Evolutionary conservation across 2,888 invertebrate genomes (phyloP).

Genomic region (Dryomyza anilis): DNA sequence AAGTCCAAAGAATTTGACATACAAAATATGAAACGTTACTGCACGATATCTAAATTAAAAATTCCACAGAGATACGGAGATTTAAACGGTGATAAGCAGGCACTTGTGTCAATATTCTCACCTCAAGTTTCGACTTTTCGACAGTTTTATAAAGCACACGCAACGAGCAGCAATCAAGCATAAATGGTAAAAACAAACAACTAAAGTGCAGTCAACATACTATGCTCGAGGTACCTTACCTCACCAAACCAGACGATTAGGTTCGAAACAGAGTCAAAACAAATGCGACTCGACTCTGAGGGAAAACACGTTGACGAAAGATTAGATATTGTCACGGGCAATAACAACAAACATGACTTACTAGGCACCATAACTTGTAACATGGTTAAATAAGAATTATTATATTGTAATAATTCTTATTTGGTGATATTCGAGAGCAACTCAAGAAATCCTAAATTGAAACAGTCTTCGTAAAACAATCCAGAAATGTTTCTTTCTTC

Average conservation of each 20-base stretch:
- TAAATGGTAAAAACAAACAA: not conserved
- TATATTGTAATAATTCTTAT: too few relatives aligned
- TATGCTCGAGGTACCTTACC: not conserved
- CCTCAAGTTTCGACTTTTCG: not conserved
- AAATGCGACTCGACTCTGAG: not conserved
- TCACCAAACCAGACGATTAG: not conserved
- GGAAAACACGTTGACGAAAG: not conserved
- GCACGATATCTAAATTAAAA: too few relatives aligned
- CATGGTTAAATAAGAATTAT: too few relatives aligned
- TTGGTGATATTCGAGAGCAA: too few relatives aligned
- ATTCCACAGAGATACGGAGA: not conserved
- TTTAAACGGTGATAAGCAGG: conserved; percentile 5
- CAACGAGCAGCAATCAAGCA: not conserved
- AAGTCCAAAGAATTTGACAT: too few relatives aligned
- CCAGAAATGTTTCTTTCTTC: too few relatives aligned
- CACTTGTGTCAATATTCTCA: conserved; percentile 30
- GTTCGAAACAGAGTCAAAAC: conserved; percentile 18
- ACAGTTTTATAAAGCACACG: not conserved
- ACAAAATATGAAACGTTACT: too few relatives aligned
- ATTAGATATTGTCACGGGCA: conserved; percentile 20
- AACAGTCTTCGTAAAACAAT: too few relatives aligned
- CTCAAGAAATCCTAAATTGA: too few relatives aligned
- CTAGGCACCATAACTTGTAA: too few relatives aligned
- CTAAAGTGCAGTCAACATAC: conserved; percentile 12
- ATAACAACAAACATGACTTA: too few relatives aligned